A percentile compares a stretch with the other conserved stretches of the same genome.
These are phyloP conservation scores for Perodicticus potto DNA, from an alignment of 2,797 vertebrate genomes.

Conservation along the genomic window DNA sequence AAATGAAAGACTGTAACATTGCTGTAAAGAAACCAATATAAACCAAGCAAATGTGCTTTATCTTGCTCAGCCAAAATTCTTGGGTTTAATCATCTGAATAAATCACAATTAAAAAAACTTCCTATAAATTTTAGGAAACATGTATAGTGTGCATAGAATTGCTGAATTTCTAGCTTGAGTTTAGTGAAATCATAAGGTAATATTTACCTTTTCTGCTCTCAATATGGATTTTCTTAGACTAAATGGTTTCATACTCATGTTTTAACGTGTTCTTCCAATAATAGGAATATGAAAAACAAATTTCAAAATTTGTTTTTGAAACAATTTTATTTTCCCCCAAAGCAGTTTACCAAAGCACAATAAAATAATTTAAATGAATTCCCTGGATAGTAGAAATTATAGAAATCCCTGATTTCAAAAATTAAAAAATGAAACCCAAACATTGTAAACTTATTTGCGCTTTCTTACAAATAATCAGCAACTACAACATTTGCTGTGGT, in stretches of 20 bases:
- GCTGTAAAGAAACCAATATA: constrained; percentile 18
- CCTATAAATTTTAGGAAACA: background rate
- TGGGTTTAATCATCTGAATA: constrained; percentile 26
- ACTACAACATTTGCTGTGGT: constrained; percentile 25
- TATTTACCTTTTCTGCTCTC: background rate
- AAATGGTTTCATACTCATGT: constrained; percentile 2
- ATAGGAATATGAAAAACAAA: constrained; percentile 1
- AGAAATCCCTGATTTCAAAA: constrained; percentile 41
- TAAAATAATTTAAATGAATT: constrained; percentile 30
- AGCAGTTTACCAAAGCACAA: background rate
- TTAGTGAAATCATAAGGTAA: constrained; percentile 46
- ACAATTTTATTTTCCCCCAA: background rate
- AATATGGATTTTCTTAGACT: background rate
- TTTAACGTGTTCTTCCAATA: constrained; percentile 8
- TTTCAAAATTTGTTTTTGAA: background rate
- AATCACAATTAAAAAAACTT: background rate
- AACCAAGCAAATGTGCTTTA: constrained; percentile 30
- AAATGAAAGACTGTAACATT: constrained; percentile 23
- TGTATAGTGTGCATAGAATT: background rate
- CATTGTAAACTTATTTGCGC: constrained; percentile 6
- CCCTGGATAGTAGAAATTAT: background rate
- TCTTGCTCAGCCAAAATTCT: background rate
- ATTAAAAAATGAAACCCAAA: background rate
- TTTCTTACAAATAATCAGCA: constrained; percentile 51
- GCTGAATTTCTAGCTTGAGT: constrained; percentile 14